Conservation (phyloP, 2,113 vertebrate species). For the Columba janthina region DNA sequence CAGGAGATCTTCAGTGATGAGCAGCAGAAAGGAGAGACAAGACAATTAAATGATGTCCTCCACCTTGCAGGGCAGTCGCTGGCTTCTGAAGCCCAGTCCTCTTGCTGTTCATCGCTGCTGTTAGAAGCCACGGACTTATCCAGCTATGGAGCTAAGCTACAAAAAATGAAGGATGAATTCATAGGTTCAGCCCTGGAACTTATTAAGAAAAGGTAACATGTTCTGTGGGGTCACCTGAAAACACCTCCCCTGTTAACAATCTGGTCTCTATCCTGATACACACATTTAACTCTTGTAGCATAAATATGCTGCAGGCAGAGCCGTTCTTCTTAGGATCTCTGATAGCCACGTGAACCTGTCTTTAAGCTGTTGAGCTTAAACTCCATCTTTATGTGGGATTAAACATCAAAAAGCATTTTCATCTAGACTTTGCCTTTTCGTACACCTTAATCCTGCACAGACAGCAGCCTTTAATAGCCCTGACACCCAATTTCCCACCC, state of each 20-base stretch:
- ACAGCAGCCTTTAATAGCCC: background rate
- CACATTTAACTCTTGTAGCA: background rate
- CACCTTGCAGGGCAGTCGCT: slow-evolving; percentile 71
- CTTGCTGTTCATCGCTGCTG: slow-evolving; percentile 87
- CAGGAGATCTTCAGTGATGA: slow-evolving; percentile 36
- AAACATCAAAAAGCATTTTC: slow-evolving; percentile 23
- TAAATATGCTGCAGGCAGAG: background rate
- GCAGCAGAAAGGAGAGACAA: slow-evolving; percentile 26
- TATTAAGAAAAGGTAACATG: slow-evolving; percentile 89
- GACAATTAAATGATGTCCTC: slow-evolving; percentile 38
- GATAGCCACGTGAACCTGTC: background rate
- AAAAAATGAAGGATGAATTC: slow-evolving; percentile 89
- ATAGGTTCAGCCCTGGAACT: slow-evolving; percentile 88
- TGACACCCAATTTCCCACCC: background rate
- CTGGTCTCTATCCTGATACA: background rate
- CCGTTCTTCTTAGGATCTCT: background rate
- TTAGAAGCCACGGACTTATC: slow-evolving; percentile 87
- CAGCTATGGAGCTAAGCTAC: slow-evolving; percentile 87
- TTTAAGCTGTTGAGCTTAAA: slow-evolving; percentile 14
- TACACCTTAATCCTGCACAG: background rate
- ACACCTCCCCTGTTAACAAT: background rate
- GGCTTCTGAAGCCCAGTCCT: slow-evolving; percentile 78
- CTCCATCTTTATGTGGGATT: background rate
- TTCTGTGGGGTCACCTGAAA: slow-evolving; percentile 11
- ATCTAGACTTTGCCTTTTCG: background rate